Conservation (phyloP, 1,140 invertebrate species). For the Orchesella cincta region DNA sequence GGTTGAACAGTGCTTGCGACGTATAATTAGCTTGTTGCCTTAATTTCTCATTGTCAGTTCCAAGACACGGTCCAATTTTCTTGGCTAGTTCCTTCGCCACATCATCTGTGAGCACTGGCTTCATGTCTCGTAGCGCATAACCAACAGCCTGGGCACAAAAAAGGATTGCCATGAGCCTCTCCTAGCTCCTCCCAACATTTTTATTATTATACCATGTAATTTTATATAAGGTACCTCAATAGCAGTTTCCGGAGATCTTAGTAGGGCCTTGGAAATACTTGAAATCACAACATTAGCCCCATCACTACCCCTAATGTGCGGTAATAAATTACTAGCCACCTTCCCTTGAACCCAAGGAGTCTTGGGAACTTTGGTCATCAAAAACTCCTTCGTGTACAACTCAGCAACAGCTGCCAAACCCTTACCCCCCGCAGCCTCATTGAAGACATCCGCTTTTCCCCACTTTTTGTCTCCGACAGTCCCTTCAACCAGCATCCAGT, state of each 20-base stretch:
- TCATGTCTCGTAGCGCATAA: slow-evolving; percentile 69
- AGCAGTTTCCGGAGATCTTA: slow-evolving; percentile 88
- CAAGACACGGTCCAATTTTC: neutral
- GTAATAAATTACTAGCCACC: neutral
- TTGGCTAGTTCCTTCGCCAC: neutral
- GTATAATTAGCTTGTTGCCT: neutral
- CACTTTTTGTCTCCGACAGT: neutral
- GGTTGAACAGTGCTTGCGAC: neutral
- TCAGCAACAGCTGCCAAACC: slow-evolving; percentile 68
- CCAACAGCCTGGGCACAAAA: slow-evolving; percentile 79
- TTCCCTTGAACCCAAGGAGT: slow-evolving; percentile 67
- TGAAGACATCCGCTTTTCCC: neutral
- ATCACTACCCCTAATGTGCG: slow-evolving; percentile 66
- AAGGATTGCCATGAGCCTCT: too few relatives aligned
- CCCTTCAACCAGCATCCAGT: neutral
- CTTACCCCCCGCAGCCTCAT: neutral
- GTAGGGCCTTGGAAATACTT: slow-evolving; percentile 83
- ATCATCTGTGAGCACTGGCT: neutral
- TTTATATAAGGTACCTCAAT: slow-evolving; percentile 34
- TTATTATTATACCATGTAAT: too few relatives aligned
- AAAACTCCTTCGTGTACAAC: slow-evolving; percentile 74
- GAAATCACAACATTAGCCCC: slow-evolving; percentile 77
- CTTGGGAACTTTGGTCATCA: slow-evolving; percentile 78
- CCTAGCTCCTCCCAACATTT: too few relatives aligned
- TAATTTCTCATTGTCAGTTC: slow-evolving; percentile 5